A percentile compares a stretch with the other conserved stretches of the same genome.
These are phyloP conservation scores for Manis javanica DNA, from an alignment of 2,797 vertebrate genomes.

Conservation along the genomic window DNA sequence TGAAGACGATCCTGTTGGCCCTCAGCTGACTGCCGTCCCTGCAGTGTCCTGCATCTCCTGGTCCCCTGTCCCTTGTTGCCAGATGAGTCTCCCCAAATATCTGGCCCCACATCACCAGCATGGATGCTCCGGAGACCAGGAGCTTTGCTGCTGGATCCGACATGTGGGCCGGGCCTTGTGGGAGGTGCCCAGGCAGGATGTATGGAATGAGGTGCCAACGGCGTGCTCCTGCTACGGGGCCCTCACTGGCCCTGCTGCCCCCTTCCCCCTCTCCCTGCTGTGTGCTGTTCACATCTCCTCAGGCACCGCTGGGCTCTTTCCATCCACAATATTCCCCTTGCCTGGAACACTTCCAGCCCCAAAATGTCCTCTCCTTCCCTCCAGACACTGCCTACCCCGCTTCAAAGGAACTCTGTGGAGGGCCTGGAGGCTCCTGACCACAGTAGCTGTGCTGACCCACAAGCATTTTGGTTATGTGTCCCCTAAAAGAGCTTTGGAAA, in stretches of 20 bases:
- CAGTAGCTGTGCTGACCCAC: neutral
- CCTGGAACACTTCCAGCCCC: neutral
- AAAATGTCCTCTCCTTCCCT: neutral
- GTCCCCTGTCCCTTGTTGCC: neutral
- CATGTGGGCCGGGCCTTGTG: neutral
- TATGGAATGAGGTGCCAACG: rapidly evolving
- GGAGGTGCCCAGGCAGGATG: neutral
- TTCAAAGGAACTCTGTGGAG: neutral
- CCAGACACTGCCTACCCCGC: neutral
- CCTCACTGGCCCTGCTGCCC: rapidly evolving
- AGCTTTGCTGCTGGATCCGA: neutral
- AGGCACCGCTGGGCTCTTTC: neutral
- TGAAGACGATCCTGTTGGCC: rapidly evolving
- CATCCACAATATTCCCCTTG: neutral
- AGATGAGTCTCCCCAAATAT: neutral
- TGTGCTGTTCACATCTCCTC: too few species aligned
- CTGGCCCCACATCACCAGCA: rapidly evolving
- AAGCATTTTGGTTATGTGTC: neutral
- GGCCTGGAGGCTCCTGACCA: neutral
- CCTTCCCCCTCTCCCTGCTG: neutral
- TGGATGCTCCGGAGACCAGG: neutral
- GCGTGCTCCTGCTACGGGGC: neutral
- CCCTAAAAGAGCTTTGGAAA: neutral
- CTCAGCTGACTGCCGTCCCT: neutral
- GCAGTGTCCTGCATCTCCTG: neutral